Evolutionary conservation across 1,140 invertebrate species (phyloP).

Genomic region (Pseudomyrmex concolor): DNA sequence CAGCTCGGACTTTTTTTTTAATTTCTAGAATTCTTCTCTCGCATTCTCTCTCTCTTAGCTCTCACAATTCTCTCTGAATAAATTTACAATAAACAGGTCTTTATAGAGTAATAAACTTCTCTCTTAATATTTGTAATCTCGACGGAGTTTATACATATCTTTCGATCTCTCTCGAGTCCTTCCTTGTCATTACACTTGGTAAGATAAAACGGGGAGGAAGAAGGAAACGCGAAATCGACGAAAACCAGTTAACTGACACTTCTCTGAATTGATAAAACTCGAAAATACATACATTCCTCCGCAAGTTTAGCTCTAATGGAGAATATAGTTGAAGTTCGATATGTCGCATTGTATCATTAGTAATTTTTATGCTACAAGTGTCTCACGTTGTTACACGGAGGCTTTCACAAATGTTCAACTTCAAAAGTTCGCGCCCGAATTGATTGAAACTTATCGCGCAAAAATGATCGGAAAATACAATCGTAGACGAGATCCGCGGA

Average conservation of each 20-base stretch:
- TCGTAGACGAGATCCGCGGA: background rate
- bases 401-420: slow-evolving; percentile 54
- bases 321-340: slow-evolving; percentile 75
- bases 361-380: slow-evolving; percentile 48
- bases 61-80: slow-evolving; percentile 32
- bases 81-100: slow-evolving; percentile 68
- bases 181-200: slow-evolving; percentile 46
- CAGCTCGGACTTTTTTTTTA: slow-evolving; percentile 73
- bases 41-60: background rate
- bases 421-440: background rate
- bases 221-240: slow-evolving; percentile 38
- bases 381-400: slow-evolving; percentile 46
- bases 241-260: slow-evolving; percentile 46
- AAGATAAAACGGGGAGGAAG: background rate
- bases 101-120: slow-evolving; percentile 62
- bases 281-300: slow-evolving; percentile 67
- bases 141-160: slow-evolving; percentile 61
- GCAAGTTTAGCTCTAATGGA: slow-evolving; percentile 46
- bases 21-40: background rate
- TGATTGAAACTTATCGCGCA: slow-evolving; percentile 34
- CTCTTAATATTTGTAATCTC: slow-evolving; percentile 56
- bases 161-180: slow-evolving; percentile 43
- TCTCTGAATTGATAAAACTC: slow-evolving; percentile 40
- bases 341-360: slow-evolving; percentile 71
- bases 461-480: slow-evolving; percentile 25